Evolutionary conservation across 1,140 invertebrate species (phyloP).

Genomic region (Heliconius eleuchia): DNA sequence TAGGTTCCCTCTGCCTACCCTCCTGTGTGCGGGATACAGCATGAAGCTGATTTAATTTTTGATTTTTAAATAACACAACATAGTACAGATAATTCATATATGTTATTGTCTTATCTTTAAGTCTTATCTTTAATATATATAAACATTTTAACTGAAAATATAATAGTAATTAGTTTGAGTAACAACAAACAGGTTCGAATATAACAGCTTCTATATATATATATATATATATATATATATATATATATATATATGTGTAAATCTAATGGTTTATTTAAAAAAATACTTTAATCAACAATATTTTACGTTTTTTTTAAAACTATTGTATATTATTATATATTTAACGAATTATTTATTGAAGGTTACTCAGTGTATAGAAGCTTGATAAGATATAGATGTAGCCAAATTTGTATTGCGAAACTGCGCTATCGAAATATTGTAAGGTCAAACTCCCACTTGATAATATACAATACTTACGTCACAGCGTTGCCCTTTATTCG

Average conservation of each 20-base stretch:
- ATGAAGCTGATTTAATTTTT: no score
- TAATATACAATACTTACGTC: slow-evolving; percentile 23
- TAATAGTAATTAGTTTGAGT: neutral
- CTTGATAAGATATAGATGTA: slow-evolving; percentile 43
- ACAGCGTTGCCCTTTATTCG: neutral
- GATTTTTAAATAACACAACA: no score
- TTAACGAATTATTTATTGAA: slow-evolving; percentile 26
- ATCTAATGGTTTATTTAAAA: neutral
- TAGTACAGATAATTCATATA: no score
- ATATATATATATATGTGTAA: neutral
- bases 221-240: neutral
- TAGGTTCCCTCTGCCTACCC: no score
- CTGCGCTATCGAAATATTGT: slow-evolving; percentile 28
- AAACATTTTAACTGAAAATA: no score
- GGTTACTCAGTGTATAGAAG: slow-evolving; percentile 29
- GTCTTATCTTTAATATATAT: no score
- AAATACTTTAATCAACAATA: no score
- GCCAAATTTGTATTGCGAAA: slow-evolving; percentile 43
- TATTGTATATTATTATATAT: neutral
- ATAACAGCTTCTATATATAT: neutral
- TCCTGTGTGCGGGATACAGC: no score
- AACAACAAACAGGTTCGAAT: neutral
- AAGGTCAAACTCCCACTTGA: slow-evolving; percentile 36
- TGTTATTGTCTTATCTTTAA: no score
- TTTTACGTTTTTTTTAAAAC: neutral